phyloP scores from a whole-genome alignment of 1,140 invertebrate species.

The Magallana angulata region DNA sequence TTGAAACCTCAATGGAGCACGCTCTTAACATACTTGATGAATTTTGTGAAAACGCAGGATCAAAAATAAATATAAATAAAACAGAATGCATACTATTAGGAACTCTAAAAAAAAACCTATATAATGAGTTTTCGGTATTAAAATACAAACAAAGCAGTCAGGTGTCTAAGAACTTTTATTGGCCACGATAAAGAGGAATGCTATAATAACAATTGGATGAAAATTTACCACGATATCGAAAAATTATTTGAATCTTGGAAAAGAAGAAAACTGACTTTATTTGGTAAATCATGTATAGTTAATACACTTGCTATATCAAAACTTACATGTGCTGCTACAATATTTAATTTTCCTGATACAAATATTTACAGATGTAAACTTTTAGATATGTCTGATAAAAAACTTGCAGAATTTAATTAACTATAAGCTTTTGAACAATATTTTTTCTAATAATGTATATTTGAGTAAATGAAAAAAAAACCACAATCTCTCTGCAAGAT shows the following conservation, averaged over 20 bases:
- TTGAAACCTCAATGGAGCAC: too few relatives aligned
- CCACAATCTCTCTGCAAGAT: neutral
- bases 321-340: neutral
- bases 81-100: neutral
- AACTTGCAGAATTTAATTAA: neutral
- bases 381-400: neutral
- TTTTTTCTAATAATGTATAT: neutral
- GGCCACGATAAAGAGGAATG: too few relatives aligned
- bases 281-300: too few relatives aligned
- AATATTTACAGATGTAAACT: neutral
- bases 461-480: too few relatives aligned
- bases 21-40: too few relatives aligned
- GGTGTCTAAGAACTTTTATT: neutral
- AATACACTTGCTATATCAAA: too few relatives aligned
- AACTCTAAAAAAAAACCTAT: neutral
- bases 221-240: neutral
- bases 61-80: neutral
- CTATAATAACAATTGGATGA: neutral
- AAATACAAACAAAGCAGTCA: neutral
- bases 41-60: too few relatives aligned
- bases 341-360: neutral
- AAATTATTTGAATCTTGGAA: neutral
- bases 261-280: neutral
- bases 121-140: neutral
- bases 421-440: neutral